Conservation (phyloP, 2,888 invertebrate genomes). For the Sarcophaga subvicina region DNA sequence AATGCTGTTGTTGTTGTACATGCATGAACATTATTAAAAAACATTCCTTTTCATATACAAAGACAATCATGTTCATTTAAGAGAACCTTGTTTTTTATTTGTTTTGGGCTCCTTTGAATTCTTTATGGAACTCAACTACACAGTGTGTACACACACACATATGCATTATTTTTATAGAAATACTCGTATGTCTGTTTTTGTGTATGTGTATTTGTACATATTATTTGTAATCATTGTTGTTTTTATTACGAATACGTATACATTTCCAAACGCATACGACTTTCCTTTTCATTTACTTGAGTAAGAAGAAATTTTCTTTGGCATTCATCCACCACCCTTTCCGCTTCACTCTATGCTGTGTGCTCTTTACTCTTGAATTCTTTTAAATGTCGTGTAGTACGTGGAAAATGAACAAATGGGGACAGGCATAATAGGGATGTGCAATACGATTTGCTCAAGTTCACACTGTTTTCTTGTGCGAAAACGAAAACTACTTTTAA, state of each 20-base stretch:
- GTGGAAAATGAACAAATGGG: not conserved
- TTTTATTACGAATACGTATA: not conserved
- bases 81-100: not conserved
- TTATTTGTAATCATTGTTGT: slow-evolving; percentile 16
- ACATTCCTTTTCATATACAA: slow-evolving; percentile 40
- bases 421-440: no score
- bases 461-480: no score
- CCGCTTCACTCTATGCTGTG: not conserved
- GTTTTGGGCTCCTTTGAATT: slow-evolving; percentile 11
- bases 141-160: not conserved
- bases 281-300: slow-evolving; percentile 52
- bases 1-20: slow-evolving; percentile 34
- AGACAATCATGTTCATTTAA: slow-evolving; percentile 50
- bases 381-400: not conserved
- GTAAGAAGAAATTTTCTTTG: slow-evolving; percentile 15
- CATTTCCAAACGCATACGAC: slow-evolving; percentile 5
- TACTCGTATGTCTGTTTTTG: not conserved
- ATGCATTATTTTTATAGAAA: not conserved
- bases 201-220: not conserved
- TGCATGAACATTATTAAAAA: slow-evolving; percentile 41
- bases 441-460: no score
- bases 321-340: not conserved
- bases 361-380: not conserved
- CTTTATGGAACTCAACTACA: slow-evolving; percentile 24
- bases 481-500: no score